Conservation (phyloP, 2,888 invertebrate species). For the Dolichopus griseipennis region DNA sequence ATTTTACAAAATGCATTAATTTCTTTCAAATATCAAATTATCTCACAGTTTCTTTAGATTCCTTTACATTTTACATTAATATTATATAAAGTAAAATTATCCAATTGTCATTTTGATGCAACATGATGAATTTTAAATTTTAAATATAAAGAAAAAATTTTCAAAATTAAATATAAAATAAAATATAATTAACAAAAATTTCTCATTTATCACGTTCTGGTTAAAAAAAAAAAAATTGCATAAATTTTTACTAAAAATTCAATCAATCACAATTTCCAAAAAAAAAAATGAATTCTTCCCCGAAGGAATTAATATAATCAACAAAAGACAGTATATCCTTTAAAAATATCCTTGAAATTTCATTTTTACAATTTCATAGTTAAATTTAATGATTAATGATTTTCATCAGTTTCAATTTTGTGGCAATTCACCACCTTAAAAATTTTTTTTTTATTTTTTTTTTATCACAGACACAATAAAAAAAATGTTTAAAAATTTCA, state of each 20-base stretch:
- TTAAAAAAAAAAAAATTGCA: neutral
- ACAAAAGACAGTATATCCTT: neutral
- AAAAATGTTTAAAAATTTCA: neutral
- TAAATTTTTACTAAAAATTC: neutral
- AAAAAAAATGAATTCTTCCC: neutral
- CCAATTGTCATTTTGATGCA: too few relatives aligned
- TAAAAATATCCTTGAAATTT: neutral
- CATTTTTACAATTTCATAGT: neutral
- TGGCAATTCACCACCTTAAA: neutral
- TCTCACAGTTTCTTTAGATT: too few relatives aligned
- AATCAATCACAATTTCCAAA: neutral
- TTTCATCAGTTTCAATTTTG: neutral
- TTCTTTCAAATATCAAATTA: too few relatives aligned
- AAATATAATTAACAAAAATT: neutral
- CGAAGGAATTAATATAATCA: neutral
- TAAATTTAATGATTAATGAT: neutral
- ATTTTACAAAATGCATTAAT: too few relatives aligned
- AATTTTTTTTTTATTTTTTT: too few relatives aligned
- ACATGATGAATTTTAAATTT: too few relatives aligned
- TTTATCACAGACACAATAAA: too few relatives aligned
- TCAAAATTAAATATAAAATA: too few relatives aligned
- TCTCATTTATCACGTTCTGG: constrained; percentile 3
- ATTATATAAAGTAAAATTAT: too few relatives aligned
- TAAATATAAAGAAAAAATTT: too few relatives aligned
- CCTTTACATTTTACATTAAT: too few relatives aligned